These are phyloP conservation scores for Zoanthus sansibaricus DNA, from an alignment of 92 coral and sea anemone genomes.

Conservation along the genomic window DNA sequence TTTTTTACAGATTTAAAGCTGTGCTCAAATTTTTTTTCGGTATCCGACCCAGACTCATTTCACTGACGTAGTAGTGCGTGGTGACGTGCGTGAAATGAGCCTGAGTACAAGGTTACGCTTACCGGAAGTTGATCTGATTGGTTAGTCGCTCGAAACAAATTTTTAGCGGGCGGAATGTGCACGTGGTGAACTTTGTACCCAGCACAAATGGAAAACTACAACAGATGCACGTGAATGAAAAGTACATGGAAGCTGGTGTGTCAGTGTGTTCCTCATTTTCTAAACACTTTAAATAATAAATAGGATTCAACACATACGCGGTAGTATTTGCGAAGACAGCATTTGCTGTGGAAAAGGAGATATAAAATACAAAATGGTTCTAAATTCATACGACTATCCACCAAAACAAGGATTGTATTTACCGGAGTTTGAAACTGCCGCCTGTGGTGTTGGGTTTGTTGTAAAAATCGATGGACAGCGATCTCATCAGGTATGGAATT, in stretches of 20 bases:
- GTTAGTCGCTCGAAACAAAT: neutral
- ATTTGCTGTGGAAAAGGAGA: neutral
- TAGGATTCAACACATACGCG: neutral
- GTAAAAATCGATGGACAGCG: constrained; percentile 91
- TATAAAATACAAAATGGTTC: constrained; percentile 65
- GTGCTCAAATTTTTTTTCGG: too few relatives aligned
- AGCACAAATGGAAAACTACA: constrained; percentile 1
- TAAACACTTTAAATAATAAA: neutral
- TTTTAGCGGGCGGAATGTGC: constrained; percentile 33
- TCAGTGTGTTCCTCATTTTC: neutral
- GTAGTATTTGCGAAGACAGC: neutral
- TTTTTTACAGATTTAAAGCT: too few relatives aligned
- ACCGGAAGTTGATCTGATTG: constrained; percentile 22
- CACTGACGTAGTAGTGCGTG: too few relatives aligned
- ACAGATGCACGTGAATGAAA: neutral
- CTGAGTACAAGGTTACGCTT: too few relatives aligned
- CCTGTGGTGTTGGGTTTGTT: constrained; percentile 97
- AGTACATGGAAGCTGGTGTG: neutral
- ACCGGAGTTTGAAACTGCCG: constrained; percentile 87
- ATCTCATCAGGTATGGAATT: constrained; percentile 76
- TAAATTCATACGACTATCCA: constrained; percentile 72
- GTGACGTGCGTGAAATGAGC: too few relatives aligned
- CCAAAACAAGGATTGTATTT: constrained; percentile 90
- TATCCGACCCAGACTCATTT: too few relatives aligned
- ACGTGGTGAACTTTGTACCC: constrained; percentile 44